phyloP scores from a whole-genome alignment of 1,140 invertebrate genomes.

The Neodiprion pinetum region DNA sequence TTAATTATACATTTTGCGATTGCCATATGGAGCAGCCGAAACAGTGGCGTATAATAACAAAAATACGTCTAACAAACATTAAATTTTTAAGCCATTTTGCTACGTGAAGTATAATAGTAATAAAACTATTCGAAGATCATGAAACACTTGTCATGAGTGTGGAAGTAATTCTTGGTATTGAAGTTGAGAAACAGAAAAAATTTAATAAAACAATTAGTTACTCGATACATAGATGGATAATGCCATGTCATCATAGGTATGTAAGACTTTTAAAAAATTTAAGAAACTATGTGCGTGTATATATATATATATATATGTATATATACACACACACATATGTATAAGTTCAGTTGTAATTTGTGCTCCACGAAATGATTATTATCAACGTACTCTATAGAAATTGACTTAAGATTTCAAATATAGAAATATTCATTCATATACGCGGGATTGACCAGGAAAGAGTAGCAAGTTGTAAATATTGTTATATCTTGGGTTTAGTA shows the following conservation, averaged over 20 bases:
- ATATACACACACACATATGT: slow-evolving; percentile 33
- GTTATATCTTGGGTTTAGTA: slow-evolving; percentile 50
- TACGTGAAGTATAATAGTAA: too few relatives aligned
- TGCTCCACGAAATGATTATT: slow-evolving; percentile 36
- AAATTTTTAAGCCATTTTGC: too few relatives aligned
- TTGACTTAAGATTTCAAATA: not conserved
- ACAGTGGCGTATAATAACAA: too few relatives aligned
- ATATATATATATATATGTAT: slow-evolving; percentile 6
- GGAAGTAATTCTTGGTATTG: slow-evolving; percentile 37
- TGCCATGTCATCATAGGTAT: slow-evolving; percentile 19
- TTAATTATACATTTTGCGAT: too few relatives aligned
- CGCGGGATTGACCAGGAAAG: slow-evolving; percentile 18
- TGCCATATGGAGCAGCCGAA: too few relatives aligned
- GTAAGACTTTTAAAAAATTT: slow-evolving; percentile 29
- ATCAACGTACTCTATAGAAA: not conserved
- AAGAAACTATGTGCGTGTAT: slow-evolving; percentile 12
- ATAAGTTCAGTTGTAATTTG: slow-evolving; percentile 44
- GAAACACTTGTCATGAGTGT: slow-evolving; percentile 33
- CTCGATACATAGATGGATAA: too few relatives aligned
- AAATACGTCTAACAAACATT: too few relatives aligned
- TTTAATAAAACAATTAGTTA: too few relatives aligned
- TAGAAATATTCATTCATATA: not conserved
- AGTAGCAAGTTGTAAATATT: slow-evolving; percentile 52
- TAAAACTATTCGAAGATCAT: not conserved
- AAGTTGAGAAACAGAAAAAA: too few relatives aligned